Percentiles rank a stretch among this genome's conserved stretches.
Conservation (phyloP, 2,113 vertebrate genomes). For the Deroptyus accipitrinus region DNA sequence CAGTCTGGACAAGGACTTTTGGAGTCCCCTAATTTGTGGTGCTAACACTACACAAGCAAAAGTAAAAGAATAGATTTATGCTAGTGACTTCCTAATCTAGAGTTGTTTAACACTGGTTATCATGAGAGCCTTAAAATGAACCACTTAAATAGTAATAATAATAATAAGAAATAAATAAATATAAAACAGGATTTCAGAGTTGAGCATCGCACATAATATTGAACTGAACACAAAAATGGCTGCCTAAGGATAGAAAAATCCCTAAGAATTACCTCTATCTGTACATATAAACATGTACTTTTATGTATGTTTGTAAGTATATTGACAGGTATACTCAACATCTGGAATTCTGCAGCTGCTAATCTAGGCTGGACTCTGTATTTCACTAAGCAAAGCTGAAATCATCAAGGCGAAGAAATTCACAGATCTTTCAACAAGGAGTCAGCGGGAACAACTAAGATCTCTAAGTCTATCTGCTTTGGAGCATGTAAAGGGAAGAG, state of each 20-base stretch:
- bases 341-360: neutral
- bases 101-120: neutral
- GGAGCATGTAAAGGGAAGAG: neutral
- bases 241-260: neutral
- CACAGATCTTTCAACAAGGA: neutral
- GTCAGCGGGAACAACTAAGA: neutral
- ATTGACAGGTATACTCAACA: neutral
- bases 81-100: neutral
- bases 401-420: neutral
- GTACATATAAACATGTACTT: neutral
- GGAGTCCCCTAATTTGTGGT: accelerated
- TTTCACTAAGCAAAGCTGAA: neutral
- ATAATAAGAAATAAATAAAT: neutral
- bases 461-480: neutral
- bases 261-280: neutral
- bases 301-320: neutral
- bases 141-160: neutral
- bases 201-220: neutral
- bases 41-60: too few relatives aligned
- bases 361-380: neutral
- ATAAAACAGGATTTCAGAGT: neutral
- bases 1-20: neutral
- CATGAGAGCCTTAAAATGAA: neutral
- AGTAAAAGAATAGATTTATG: neutral
- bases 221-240: neutral